These are phyloP conservation scores for Stegodyphus dumicola DNA, from an alignment of 1,140 invertebrate species.

Conservation along the genomic window DNA sequence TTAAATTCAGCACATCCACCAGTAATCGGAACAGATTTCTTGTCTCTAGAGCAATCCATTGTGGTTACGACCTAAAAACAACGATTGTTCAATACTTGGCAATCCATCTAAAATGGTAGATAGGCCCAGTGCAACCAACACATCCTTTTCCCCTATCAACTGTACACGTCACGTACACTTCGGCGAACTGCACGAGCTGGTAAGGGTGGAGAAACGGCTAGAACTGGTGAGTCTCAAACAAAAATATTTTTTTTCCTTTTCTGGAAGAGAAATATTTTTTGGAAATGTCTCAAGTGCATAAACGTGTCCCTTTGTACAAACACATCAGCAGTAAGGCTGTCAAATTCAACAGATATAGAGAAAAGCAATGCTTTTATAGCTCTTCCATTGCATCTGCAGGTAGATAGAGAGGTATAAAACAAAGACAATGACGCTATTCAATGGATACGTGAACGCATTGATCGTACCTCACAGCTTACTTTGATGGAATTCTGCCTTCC, in stretches of 20 bases:
- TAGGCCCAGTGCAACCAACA: background rate
- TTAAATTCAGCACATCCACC: background rate
- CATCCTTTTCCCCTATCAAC: conserved; percentile 20
- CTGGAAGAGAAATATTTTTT: conserved; percentile 45
- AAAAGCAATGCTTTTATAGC: conserved; percentile 48
- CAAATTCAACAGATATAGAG: conserved; percentile 56
- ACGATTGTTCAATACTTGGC: no score
- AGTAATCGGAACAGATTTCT: background rate
- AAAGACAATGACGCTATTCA: conserved; percentile 51
- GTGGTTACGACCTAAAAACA: background rate
- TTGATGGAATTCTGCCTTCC: conserved; percentile 45
- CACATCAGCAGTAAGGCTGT: conserved; percentile 25
- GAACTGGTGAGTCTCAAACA: background rate
- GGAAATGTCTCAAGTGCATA: conserved; percentile 36
- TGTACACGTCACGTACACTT: conserved; percentile 29
- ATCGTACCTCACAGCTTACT: conserved; percentile 49
- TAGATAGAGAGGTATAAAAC: conserved; percentile 52
- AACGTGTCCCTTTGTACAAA: conserved; percentile 50
- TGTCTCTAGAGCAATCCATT: background rate
- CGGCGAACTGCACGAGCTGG: conserved; percentile 3
- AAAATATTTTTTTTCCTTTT: conserved; percentile 23
- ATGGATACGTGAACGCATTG: conserved; percentile 46
- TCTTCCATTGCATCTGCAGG: conserved; percentile 2
- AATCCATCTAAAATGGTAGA: background rate
- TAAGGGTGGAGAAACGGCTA: conserved; percentile 17